A percentile compares a stretch with the other conserved stretches of the same genome.
Conservation (phyloP, 2,797 vertebrate species). For the Apogon hyalosoma region DNA sequence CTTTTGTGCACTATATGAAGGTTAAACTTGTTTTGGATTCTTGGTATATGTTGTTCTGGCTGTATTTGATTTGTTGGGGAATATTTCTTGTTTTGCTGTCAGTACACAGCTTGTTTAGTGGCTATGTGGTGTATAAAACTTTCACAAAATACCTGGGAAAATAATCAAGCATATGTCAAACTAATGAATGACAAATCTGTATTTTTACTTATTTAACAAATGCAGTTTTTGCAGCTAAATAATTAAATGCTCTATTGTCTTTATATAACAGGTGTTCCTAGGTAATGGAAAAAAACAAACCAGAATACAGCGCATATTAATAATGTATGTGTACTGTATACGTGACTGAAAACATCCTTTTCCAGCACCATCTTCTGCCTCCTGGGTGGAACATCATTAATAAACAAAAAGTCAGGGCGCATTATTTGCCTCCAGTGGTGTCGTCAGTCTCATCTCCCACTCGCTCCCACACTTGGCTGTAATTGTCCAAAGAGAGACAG, state of each 20-base stretch:
- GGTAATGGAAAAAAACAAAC: slow-evolving; percentile 23
- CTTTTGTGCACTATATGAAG: not conserved
- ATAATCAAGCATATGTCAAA: too few species aligned
- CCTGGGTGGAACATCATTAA: slow-evolving; percentile 34
- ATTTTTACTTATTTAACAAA: not conserved
- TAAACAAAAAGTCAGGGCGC: slow-evolving; percentile 31
- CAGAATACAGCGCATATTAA: slow-evolving; percentile 48
- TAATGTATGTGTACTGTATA: slow-evolving; percentile 26
- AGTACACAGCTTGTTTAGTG: too few species aligned
- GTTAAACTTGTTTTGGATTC: not conserved
- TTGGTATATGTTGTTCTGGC: too few species aligned
- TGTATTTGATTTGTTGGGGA: too few species aligned
- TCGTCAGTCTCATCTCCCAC: slow-evolving; percentile 22
- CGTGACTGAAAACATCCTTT: slow-evolving; percentile 37
- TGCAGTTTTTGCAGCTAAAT: slow-evolving; percentile 7
- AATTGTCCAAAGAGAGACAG: slow-evolving; percentile 36
- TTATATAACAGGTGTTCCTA: slow-evolving; percentile 23
- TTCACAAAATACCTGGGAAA: too few species aligned
- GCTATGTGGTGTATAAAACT: too few species aligned
- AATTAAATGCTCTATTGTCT: not conserved
- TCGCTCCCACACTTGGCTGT: slow-evolving; percentile 28
- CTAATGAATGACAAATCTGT: too few species aligned
- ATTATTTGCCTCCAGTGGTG: slow-evolving; percentile 19
- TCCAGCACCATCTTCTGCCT: slow-evolving; percentile 10
- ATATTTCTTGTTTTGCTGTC: too few species aligned